Evolutionary conservation across 2,888 invertebrate species (phyloP).

Genomic region (Temnothorax unifasciatus): DNA sequence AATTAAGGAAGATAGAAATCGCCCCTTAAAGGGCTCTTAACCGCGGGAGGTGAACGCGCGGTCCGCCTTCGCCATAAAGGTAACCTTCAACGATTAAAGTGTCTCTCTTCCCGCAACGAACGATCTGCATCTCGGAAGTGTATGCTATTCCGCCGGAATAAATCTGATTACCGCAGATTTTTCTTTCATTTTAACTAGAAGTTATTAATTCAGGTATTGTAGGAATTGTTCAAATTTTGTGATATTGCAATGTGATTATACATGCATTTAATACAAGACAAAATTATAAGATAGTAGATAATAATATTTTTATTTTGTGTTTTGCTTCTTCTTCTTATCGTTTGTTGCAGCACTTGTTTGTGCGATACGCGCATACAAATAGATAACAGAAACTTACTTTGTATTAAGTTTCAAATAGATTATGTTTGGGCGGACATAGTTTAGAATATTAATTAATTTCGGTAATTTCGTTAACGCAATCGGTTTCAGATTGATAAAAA

Average conservation of each 20-base stretch:
- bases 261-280: background rate
- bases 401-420: background rate
- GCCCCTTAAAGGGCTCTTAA: conserved; percentile 79
- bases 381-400: background rate
- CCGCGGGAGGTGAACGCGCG: conserved; percentile 63
- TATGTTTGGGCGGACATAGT: background rate
- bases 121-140: conserved; percentile 73
- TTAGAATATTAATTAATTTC: background rate
- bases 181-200: conserved; percentile 26
- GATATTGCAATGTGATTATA: background rate
- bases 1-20: conserved; percentile 84
- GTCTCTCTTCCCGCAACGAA: conserved; percentile 55
- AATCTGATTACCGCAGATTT: conserved; percentile 68
- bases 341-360: background rate
- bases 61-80: conserved; percentile 65
- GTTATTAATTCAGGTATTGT: background rate
- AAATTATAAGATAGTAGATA: background rate
- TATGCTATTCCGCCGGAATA: conserved; percentile 47
- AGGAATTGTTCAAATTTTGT: background rate
- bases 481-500: background rate
- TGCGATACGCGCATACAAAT: too few relatives aligned
- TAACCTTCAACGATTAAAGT: conserved; percentile 67
- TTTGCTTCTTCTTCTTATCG: background rate
- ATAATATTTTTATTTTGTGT: background rate
- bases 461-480: background rate